Evolutionary conservation across 2,888 invertebrate species (phyloP), one percentile per base, ranked within the genome.

Genomic region (Phoenoteleia sp.): DNA sequence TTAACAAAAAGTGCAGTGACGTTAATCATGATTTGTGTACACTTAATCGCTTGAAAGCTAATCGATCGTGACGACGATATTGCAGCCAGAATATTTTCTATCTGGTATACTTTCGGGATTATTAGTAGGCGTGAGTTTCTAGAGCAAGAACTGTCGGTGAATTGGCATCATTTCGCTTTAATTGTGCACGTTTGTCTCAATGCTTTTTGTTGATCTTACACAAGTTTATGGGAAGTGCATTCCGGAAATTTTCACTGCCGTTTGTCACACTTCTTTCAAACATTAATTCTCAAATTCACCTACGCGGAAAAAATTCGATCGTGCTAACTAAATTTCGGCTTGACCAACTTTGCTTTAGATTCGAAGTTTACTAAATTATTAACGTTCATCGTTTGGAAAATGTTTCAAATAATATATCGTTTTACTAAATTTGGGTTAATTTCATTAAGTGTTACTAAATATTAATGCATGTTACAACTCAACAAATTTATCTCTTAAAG

Each of bases 111-210:
- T 54, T 29, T 47, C 27, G n/a, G 52, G 67, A 52, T 67, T 77
- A 69, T 60, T 77, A 52, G 36, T 29, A 19, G 66, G 45, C 45
- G 56, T 77, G 42, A 77, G 60, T 67, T 67, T 77, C 67, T 67
- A 15, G 60, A 60, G 29, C 67, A 60, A 49, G 67, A 69, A 67
- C 67, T 58, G 49, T 69, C 58, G 27, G 36, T 47, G 49, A 60
- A 67, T 67, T 42, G 49, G 54, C 49, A 77, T 67, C 47, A 77
- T 69, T 27, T 67, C 36, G 58, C 27, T 76, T 56, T 76, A 66
- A 76, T 76, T 76, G 64, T 33, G 6, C 27, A 27, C 62, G 33
- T 58, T 71, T 49, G 58, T 74, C 56, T 36, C 60, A 15, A 67
- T 47, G 47, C 56, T 67, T 76, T 67, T 67, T 66, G 49, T 39